A percentile compares a stretch with the other conserved stretches of the same genome.
These are phyloP conservation scores for Anisognathus igniventris DNA, from an alignment of 2,797 vertebrate species.

Conservation along the genomic window DNA sequence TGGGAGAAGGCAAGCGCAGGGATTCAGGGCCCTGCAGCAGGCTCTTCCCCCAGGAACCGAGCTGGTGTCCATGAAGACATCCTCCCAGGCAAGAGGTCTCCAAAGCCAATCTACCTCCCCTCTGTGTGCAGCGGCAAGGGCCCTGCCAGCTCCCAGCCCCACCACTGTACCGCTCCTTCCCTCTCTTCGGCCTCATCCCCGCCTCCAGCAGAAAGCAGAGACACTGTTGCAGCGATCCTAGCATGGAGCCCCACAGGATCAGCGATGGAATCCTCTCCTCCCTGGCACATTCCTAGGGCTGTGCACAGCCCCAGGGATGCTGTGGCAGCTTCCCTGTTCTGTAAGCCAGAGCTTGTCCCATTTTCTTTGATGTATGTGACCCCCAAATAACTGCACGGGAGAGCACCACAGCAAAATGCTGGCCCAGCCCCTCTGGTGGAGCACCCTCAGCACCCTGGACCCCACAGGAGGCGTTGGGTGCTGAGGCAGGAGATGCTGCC, in stretches of 20 bases:
- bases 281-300: not conserved
- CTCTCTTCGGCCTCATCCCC: not conserved
- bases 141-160: not conserved
- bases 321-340: not conserved
- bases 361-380: not conserved
- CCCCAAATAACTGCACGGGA: not conserved
- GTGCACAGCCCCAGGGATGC: not conserved
- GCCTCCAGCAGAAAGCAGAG: not conserved
- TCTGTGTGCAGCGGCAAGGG: fast-evolving
- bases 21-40: not conserved
- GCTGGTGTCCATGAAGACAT: not conserved
- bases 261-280: not conserved
- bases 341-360: not conserved
- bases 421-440: not conserved
- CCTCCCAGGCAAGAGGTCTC: conserved; percentile 7
- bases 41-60: not conserved
- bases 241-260: not conserved
- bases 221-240: fast-evolving
- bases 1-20: not conserved
- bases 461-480: not conserved
- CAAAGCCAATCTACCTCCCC: conserved; percentile 28
- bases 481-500: fast-evolving
- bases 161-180: not conserved
- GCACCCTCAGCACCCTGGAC: not conserved
- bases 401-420: not conserved